phyloP scores from a whole-genome alignment of 1,140 invertebrate genomes.

The Saccostrea echinata region DNA sequence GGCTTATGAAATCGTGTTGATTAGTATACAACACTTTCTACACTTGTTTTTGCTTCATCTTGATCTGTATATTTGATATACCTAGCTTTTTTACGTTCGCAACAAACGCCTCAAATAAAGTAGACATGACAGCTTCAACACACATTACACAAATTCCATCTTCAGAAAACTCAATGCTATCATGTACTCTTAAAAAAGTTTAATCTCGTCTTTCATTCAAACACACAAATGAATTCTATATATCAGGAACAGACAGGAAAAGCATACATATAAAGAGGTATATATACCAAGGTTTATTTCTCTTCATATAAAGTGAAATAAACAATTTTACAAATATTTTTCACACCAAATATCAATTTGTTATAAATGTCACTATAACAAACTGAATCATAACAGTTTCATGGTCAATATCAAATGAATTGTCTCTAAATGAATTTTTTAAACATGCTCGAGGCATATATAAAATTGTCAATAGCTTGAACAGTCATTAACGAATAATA shows the following conservation, averaged over 20 bases:
- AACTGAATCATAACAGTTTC: constrained; percentile 35
- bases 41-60: no score
- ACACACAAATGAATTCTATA: constrained; percentile 13
- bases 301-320: constrained; percentile 35
- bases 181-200: constrained; percentile 2
- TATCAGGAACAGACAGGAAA: constrained; percentile 25
- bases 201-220: constrained; percentile 30
- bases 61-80: no score
- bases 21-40: no score
- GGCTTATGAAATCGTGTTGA: no score
- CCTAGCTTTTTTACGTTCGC: no score
- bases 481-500: not conserved
- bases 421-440: constrained; percentile 20
- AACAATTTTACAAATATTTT: constrained; percentile 39
- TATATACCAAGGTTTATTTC: constrained; percentile 32
- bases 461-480: constrained; percentile 11
- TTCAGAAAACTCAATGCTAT: constrained; percentile 3
- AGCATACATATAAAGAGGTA: constrained; percentile 32
- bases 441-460: not conserved
- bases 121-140: no score
- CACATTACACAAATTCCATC: not conserved
- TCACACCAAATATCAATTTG: constrained; percentile 37
- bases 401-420: constrained; percentile 36
- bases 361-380: constrained; percentile 28
- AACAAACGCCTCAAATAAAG: no score